These are phyloP conservation scores for Fragum fragum DNA, from an alignment of 2,888 invertebrate species.

Conservation along the genomic window DNA sequence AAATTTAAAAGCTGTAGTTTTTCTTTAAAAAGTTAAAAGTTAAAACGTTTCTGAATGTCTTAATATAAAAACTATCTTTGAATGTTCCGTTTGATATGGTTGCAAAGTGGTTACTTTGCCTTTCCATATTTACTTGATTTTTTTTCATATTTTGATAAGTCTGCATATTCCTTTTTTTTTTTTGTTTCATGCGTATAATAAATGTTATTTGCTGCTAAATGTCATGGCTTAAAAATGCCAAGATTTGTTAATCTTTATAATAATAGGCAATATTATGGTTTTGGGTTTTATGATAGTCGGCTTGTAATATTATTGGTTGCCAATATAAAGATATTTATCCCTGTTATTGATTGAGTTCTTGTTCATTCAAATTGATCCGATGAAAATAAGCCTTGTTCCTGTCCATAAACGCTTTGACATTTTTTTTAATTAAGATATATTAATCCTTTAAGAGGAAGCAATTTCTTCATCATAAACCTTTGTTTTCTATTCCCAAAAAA, in stretches of 20 bases:
- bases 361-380: background rate
- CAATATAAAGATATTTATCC: constrained; percentile 22
- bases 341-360: constrained; percentile 10
- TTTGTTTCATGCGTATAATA: background rate
- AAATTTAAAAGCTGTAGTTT: no score
- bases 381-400: constrained; percentile 13
- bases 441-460: no score
- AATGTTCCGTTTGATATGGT: no score
- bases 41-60: no score
- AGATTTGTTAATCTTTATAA: background rate
- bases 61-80: no score
- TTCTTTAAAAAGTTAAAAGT: no score
- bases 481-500: no score
- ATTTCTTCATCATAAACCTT: no score
- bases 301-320: background rate
- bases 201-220: background rate
- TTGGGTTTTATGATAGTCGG: constrained; percentile 6
- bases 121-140: background rate
- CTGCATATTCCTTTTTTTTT: background rate
- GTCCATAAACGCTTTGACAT: background rate
- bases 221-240: background rate
- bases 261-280: background rate
- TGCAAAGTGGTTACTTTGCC: no score
- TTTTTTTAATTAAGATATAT: no score
- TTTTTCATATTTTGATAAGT: background rate